phyloP scores from a whole-genome alignment of 2,888 invertebrate genomes.

The Myopa tessellatipennis region DNA sequence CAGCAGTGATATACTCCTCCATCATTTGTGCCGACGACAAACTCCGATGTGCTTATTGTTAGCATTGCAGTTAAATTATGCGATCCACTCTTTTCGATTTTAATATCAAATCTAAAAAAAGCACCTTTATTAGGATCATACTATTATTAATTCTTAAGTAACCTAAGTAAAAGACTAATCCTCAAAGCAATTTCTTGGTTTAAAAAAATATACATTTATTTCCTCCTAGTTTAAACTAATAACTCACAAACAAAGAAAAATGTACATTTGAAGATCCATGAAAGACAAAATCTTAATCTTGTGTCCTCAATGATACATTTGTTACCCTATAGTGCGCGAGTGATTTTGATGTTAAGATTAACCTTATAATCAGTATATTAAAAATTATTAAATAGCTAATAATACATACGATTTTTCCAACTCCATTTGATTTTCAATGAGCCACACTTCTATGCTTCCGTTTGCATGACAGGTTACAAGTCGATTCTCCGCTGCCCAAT shows the following conservation, averaged over 20 bases:
- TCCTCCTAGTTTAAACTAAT: too few relatives aligned
- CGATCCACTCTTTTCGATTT: slow-evolving; percentile 23
- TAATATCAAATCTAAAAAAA: slow-evolving; percentile 40
- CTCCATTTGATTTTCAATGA: slow-evolving; percentile 49
- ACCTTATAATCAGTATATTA: too few relatives aligned
- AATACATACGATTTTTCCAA: slow-evolving; percentile 34
- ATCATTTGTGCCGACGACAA: slow-evolving; percentile 63
- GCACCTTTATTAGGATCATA: not conserved
- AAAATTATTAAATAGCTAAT: too few relatives aligned
- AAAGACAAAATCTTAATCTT: too few relatives aligned
- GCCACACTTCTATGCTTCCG: slow-evolving; percentile 62
- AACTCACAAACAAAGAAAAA: too few relatives aligned
- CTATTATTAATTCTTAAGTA: not conserved
- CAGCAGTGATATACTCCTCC: slow-evolving; percentile 63
- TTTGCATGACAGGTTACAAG: slow-evolving; percentile 62
- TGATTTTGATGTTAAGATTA: too few relatives aligned
- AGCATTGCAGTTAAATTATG: slow-evolving; percentile 57
- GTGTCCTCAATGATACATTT: too few relatives aligned
- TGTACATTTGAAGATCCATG: too few relatives aligned
- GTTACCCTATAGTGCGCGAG: too few relatives aligned
- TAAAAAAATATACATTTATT: too few relatives aligned
- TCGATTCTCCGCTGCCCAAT: slow-evolving; percentile 60
- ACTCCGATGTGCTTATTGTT: slow-evolving; percentile 55
- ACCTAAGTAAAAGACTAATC: too few relatives aligned
- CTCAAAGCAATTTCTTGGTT: too few relatives aligned